phyloP scores from a whole-genome alignment of 1,140 invertebrate species.

The Bombus pascuorum region DNA sequence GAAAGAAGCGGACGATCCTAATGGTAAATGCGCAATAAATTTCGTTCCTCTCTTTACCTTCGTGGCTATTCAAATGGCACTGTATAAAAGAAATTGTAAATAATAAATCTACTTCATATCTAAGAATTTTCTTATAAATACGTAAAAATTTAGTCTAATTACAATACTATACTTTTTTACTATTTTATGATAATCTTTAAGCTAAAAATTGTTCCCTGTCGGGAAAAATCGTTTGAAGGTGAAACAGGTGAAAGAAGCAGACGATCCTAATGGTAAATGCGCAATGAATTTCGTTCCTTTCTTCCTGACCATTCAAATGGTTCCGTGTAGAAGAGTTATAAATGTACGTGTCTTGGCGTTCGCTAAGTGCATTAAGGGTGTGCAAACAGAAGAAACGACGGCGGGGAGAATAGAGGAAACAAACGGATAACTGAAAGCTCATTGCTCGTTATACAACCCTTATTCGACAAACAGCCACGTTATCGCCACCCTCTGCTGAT shows the following conservation, averaged over 20 bases:
- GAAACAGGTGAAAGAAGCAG: background rate
- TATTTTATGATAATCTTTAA: no score
- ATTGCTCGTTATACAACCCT: conserved; percentile 43
- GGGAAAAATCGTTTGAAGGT: background rate
- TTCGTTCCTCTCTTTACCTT: background rate
- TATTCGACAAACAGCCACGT: conserved; percentile 37
- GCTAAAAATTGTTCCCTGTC: background rate
- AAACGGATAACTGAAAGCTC: conserved; percentile 34
- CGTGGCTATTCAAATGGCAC: background rate
- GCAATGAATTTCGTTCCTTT: background rate
- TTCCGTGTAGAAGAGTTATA: conserved; percentile 8
- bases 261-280: background rate
- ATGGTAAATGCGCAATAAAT: background rate
- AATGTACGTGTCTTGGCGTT: conserved; percentile 38
- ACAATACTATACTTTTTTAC: no score
- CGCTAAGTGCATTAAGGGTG: conserved; percentile 56
- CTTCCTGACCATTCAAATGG: background rate
- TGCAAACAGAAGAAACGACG: conserved; percentile 55
- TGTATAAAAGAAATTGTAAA: no score
- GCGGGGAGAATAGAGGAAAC: background rate
- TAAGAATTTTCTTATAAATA: no score
- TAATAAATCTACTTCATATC: no score
- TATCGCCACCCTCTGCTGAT: conserved; percentile 27
- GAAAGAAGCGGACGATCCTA: background rate
- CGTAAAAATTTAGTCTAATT: no score